A percentile compares a stretch with the other conserved stretches of the same genome.
These are phyloP conservation scores for Dryobotodes eremita DNA, from an alignment of 2,888 invertebrate species.

Conservation along the genomic window DNA sequence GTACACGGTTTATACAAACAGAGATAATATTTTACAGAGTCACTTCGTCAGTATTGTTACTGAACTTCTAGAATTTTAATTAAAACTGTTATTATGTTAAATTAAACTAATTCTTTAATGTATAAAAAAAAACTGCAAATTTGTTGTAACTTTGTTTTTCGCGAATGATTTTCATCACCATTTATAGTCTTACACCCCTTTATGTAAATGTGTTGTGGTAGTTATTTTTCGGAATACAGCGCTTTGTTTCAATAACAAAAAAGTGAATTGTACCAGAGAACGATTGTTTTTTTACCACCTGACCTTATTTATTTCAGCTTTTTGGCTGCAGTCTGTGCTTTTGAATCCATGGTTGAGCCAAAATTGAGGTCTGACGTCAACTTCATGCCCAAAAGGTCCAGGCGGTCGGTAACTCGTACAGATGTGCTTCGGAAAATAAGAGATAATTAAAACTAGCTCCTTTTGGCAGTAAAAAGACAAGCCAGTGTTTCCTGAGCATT, in stretches of 20 bases:
- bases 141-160: constrained; percentile 1
- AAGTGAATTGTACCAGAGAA: background rate
- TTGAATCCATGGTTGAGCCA: background rate
- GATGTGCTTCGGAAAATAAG: background rate
- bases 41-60: background rate
- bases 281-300: background rate
- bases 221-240: background rate
- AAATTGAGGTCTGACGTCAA: background rate
- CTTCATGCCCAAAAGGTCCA: background rate
- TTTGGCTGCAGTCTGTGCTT: background rate
- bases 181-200: background rate
- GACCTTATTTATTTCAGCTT: background rate
- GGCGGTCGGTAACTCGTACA: background rate
- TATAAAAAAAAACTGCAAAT: constrained; percentile 7
- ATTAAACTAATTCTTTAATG: too few relatives aligned
- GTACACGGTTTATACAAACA: background rate
- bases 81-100: too few relatives aligned
- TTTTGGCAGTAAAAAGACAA: background rate
- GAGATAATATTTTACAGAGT: background rate
- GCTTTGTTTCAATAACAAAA: background rate
- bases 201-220: background rate
- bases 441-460: background rate
- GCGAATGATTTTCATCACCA: background rate
- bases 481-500: background rate
- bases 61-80: constrained; percentile 2